These are phyloP conservation scores for Onychomys leucogaster DNA, from an alignment of 2,797 vertebrate species.

Conservation along the genomic window DNA sequence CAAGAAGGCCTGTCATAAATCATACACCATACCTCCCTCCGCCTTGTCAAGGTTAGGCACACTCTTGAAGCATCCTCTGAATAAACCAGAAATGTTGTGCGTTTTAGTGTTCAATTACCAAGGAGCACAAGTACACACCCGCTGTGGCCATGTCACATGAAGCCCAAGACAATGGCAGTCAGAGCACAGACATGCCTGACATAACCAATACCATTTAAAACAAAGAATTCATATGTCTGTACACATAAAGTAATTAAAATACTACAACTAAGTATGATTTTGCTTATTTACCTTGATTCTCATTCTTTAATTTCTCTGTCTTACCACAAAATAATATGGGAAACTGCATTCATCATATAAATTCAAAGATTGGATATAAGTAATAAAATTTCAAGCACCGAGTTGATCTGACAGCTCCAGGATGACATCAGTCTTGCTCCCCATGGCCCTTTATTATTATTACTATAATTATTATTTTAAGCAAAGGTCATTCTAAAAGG, in stretches of 20 bases:
- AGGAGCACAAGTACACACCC: not conserved
- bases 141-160: not conserved
- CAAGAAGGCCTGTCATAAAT: not conserved
- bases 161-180: not conserved
- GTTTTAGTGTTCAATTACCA: not conserved
- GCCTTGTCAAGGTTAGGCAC: not conserved
- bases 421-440: not conserved
- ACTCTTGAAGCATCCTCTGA: not conserved
- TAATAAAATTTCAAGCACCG: not conserved
- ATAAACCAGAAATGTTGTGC: not conserved
- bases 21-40: not conserved
- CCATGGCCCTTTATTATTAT: too few species aligned
- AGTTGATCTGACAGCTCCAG: not conserved
- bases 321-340: not conserved
- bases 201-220: not conserved
- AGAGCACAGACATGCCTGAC: not conserved
- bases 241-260: not conserved
- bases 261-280: not conserved
- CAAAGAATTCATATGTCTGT: slow-evolving; percentile 48
- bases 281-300: not conserved
- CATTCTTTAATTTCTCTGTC: slow-evolving; percentile 1
- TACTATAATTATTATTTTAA: not conserved
- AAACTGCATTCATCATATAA: not conserved
- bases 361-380: not conserved
- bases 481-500: not conserved